Percentiles rank a stretch among this genome's conserved stretches.
phyloP scores from a whole-genome alignment of 2,113 vertebrate genomes.

The Chaetodon trifascialis region DNA sequence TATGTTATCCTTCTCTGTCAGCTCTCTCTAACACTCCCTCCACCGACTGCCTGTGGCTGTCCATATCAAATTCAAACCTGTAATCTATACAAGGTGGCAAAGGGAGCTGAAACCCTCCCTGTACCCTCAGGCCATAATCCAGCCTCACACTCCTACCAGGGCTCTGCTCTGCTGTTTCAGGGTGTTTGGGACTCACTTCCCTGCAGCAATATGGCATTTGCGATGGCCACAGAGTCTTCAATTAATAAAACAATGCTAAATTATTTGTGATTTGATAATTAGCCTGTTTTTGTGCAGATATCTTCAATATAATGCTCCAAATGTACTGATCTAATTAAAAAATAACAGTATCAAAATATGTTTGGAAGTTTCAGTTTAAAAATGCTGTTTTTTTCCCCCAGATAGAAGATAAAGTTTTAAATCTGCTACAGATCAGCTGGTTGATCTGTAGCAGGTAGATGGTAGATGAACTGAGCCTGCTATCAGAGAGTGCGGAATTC shows the following conservation, averaged over 20 bases:
- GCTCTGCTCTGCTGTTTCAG: constrained; percentile 39
- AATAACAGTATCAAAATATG: not conserved
- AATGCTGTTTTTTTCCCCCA: not conserved
- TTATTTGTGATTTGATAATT: not conserved
- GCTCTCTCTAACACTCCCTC: constrained; percentile 10
- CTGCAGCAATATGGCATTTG: constrained; percentile 37
- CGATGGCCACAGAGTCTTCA: constrained; percentile 20
- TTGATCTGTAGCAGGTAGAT: too few species aligned
- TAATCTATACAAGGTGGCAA: constrained; percentile 70
- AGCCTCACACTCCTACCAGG: constrained; percentile 25
- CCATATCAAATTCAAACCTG: constrained; percentile 63
- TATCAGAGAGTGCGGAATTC: not conserved
- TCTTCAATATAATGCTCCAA: not conserved
- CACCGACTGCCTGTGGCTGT: constrained; percentile 44
- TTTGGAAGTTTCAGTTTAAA: not conserved
- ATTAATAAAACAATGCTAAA: constrained; percentile 20
- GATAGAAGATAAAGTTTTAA: not conserved
- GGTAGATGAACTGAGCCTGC: not conserved
- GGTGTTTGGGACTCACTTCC: constrained; percentile 42
- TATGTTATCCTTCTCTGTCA: constrained; percentile 28
- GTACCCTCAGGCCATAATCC: constrained; percentile 57
- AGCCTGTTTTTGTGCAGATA: not conserved
- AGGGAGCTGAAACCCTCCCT: constrained; percentile 45
- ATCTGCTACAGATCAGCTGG: not conserved
- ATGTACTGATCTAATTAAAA: not conserved